Conservation (phyloP, 2,113 vertebrate species). For the Gambusia affinis region DNA sequence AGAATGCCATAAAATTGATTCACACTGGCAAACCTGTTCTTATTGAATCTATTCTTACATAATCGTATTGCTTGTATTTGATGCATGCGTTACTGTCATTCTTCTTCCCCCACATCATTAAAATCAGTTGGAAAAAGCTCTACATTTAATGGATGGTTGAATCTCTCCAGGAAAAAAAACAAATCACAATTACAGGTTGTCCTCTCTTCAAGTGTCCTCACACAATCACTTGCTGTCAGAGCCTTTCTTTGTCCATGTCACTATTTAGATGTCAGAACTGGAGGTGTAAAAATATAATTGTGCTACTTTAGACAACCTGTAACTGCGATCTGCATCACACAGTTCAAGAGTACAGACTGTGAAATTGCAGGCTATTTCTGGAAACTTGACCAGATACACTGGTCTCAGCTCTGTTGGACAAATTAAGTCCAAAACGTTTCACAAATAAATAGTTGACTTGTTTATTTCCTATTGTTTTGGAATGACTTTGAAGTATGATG, state of each 20-base stretch:
- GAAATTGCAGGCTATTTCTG: neutral
- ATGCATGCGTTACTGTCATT: neutral
- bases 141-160: neutral
- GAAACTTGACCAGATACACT: neutral
- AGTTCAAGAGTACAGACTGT: slow-evolving; percentile 9
- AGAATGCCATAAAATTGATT: neutral
- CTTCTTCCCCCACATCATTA: neutral
- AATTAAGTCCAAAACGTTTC: slow-evolving; percentile 1
- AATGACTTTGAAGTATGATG: slow-evolving; percentile 8
- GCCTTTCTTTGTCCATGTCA: neutral
- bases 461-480: neutral
- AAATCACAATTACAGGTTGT: neutral
- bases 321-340: neutral
- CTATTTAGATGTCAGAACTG: neutral
- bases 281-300: slow-evolving; percentile 12
- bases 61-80: neutral
- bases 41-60: neutral
- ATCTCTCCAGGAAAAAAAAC: neutral
- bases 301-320: slow-evolving; percentile 7
- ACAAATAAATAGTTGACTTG: neutral
- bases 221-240: neutral
- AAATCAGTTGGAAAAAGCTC: neutral
- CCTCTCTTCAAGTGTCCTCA: slow-evolving; percentile 5
- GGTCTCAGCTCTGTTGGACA: neutral
- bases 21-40: neutral